These are phyloP conservation scores for Theocolax elegans DNA, from an alignment of 1,140 invertebrate genomes.

Conservation along the genomic window DNA sequence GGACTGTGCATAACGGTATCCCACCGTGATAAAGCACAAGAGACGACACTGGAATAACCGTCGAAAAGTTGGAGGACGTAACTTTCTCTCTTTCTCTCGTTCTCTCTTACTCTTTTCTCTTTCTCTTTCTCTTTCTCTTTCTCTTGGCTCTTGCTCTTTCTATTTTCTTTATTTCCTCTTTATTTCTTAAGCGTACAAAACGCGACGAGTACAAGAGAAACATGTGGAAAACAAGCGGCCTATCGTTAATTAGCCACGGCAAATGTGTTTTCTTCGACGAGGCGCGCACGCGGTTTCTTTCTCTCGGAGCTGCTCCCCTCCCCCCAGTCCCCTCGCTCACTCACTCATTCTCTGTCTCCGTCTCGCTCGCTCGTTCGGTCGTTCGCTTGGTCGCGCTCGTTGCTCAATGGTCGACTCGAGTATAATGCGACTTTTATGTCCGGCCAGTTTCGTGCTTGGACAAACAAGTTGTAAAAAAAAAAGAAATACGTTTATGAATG, in stretches of 20 bases:
- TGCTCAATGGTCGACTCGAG: slow-evolving; percentile 8
- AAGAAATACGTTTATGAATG: slow-evolving; percentile 19
- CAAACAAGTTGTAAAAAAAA: slow-evolving; percentile 33
- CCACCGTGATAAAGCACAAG: slow-evolving; percentile 1
- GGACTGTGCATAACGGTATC: background rate
- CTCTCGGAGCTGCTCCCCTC: background rate
- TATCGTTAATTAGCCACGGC: slow-evolving; percentile 19
- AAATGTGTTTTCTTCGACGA: slow-evolving; percentile 21
- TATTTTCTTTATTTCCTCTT: background rate
- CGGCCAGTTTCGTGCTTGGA: slow-evolving; percentile 31
- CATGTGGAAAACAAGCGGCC: slow-evolving; percentile 16
- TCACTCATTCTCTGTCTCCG: background rate
- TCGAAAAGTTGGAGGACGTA: background rate
- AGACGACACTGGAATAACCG: slow-evolving; percentile 3
- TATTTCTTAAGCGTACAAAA: background rate
- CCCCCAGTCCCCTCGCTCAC: background rate
- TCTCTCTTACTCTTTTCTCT: background rate
- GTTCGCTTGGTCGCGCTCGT: background rate
- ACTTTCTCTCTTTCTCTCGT: background rate
- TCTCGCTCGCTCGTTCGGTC: background rate
- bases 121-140: background rate
- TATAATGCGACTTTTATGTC: slow-evolving; percentile 32
- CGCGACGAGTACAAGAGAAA: slow-evolving; percentile 6
- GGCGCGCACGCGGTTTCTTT: background rate
- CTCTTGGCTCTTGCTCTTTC: background rate